Base-by-base conservation (phyloP, 1,140 invertebrate species). In the Atta texana region DNA sequence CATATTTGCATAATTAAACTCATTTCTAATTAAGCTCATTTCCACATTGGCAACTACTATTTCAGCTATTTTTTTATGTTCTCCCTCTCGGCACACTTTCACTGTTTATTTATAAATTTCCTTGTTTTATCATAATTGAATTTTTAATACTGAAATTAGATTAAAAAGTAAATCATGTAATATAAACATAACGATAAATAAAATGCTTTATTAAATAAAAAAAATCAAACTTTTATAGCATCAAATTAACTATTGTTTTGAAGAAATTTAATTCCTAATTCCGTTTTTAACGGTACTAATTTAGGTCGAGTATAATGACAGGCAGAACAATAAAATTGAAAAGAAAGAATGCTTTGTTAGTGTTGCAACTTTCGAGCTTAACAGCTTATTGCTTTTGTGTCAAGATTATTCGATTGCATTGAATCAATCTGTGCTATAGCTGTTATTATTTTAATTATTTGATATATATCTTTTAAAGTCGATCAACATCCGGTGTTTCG, bases 301-400 rank as follows among this genome's bases (percentile, higher is more conserved):
- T 75, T 75, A 34, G 69, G 69, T 75, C 80, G 80, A 84, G 39
- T 75, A 7, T 75, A 75, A 84, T 75, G 80, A 61, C 71, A 51
- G 39, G 39, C 28, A 12, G 24, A 28, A 84, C 24, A 51, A 74
- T 74, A 74, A 84, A 84, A 53, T 28, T 74, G 28, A 61, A 61
- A 8, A n/a, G 55, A 84, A 59, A 39, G 6, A 21, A 64, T 44
- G 64, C 66, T 39, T 14, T 34, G 31, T 71, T 55, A 44, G 49
- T 82, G 51, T 71, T 49, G 12, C 24, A 14, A 75, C n/a, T 75
- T 84, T 61, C 51, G 51, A 71, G 21, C 34, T 34, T 16, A 51
- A 3, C 39, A 18, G n/a, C 39, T 81, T 55, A 71, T 44, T 57
- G 16, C 51, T 57, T 57, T 59, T 57, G 8, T 21, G 21, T 81